Base-by-base conservation (phyloP, 1,140 invertebrate genomes). In the Pantala flavescens region DNA sequence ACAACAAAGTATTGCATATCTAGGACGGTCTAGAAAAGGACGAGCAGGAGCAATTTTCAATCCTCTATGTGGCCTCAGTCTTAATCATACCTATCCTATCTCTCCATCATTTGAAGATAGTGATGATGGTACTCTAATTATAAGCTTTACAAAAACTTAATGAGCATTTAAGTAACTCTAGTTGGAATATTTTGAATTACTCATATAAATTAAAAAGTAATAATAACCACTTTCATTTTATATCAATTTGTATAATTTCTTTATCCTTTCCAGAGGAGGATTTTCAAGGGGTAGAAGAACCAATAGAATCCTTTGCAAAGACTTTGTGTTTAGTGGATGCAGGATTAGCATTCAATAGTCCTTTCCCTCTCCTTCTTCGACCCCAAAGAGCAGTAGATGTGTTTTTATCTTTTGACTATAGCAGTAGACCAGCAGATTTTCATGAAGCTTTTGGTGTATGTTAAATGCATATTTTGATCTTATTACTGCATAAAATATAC, bases 331-430 rank as follows among this genome's bases (percentile, higher is more conserved):
- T 86, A 77, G 85, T 85, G 0, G 85, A 86, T 78, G 82, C 83
- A 23, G 85, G 85, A 2, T 77, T 86, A 43, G 84, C 84, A 7
- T 85, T 86, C 76, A 86, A 86, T 78, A 82, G 83, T 9, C 85
- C 85, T 0, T 85, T 82, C 76, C 85, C 85, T 7, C 79, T 84
- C 10, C 79, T 85, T 1, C 77, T 85, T 24, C 74, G 84, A 72
- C 84, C 84, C 0, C 84, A 85, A 78, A 77, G 85, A 75, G 80
- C 78, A 24, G 83, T 85, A 7, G 81, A 85, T 70, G 77, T 86
- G 12, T 84, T 83, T 74, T 73, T 86, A 24, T 83, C 84, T 0
- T 85, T 85, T 78, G 85, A 86, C 77, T 86, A 85, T 78, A 85
- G 84, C 76, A 82, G 81, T 24, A 78, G 85, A 74, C 78, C 80